Evolutionary conservation across 92 coral and sea anemone genomes (phyloP), one percentile per base, ranked within the genome.

Genomic region (Actinostola sp.): DNA sequence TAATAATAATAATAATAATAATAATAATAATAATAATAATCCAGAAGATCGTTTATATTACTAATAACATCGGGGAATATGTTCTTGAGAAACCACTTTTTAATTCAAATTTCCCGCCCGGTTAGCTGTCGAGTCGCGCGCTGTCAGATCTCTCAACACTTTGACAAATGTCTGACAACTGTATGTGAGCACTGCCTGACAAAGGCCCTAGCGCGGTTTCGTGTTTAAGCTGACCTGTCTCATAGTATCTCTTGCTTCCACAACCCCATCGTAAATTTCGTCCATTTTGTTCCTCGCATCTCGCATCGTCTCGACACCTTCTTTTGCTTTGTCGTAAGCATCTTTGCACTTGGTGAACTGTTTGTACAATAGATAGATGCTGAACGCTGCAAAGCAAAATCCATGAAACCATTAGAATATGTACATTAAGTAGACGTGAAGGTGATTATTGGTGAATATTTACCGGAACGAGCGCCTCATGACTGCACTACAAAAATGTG

Each of bases 311-410:
- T 16, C 10, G 13, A 67, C 21, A n/a, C 27, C 59, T 33, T 67
- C 39, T 21, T 67, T 35, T 13, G 72, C 72, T 28, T 46, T 35
- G 5, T 26, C 42, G 12, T 67, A 46, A 32, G 72, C 72, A 16
- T 20, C 41, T 19, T 48, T 52, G 29, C 72, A 67, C 27, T 48
- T 12, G 28, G 54, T 26, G 24, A 49, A 49, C 43, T 27, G 13
- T 24, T 24, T 30, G 19, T 57, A 57, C 17, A 19, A 5, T 17
- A 10, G n/a, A 26, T 57, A 57, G 19, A 27, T 27, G 19, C 17
- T 57, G 39, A 27, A 57, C 32, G 63, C 63, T 29, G 13, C 4
- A 27, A 12, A 53, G 27, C 20, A 20, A n/a, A 16, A 25, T 23
- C 21, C 59, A 53, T 13, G 25, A 53, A n/a, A 6, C 7, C 7